Conservation (phyloP, 2,797 vertebrate species). For the Hydrophis major region DNA sequence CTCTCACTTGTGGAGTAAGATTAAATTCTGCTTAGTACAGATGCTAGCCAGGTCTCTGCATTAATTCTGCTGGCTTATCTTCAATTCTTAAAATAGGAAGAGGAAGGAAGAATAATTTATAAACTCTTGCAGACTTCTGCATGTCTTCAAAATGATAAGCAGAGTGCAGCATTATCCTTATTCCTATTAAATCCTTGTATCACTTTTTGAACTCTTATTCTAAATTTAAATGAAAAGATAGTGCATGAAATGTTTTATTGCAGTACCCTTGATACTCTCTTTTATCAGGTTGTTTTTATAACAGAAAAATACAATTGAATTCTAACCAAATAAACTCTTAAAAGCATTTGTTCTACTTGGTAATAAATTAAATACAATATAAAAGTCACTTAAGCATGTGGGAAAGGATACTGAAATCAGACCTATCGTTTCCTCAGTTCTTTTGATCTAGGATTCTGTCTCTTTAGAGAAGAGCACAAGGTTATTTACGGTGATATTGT, state of each 20-base stretch:
- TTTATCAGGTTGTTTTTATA: background rate
- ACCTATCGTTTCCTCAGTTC: conserved; percentile 3
- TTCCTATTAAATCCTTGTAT: background rate
- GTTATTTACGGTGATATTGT: conserved; percentile 18
- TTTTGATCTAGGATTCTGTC: background rate
- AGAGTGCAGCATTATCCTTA: background rate
- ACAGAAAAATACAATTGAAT: background rate
- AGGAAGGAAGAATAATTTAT: background rate
- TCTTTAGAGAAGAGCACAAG: conserved; percentile 11
- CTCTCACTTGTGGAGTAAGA: background rate
- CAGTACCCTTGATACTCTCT: background rate
- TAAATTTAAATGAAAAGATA: background rate
- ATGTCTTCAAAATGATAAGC: background rate
- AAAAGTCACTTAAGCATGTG: background rate
- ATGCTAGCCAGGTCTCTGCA: background rate
- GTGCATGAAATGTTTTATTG: background rate
- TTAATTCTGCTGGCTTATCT: background rate
- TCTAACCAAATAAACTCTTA: background rate
- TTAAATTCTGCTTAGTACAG: background rate
- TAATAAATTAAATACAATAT: background rate
- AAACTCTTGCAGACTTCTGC: background rate
- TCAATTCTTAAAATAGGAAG: background rate
- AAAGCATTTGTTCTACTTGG: background rate
- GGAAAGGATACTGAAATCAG: conserved; percentile 1
- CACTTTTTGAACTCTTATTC: background rate